A percentile compares a stretch with the other conserved stretches of the same genome.
Conservation (phyloP, 2,888 invertebrate species). For the Sussaba pulchella region DNA sequence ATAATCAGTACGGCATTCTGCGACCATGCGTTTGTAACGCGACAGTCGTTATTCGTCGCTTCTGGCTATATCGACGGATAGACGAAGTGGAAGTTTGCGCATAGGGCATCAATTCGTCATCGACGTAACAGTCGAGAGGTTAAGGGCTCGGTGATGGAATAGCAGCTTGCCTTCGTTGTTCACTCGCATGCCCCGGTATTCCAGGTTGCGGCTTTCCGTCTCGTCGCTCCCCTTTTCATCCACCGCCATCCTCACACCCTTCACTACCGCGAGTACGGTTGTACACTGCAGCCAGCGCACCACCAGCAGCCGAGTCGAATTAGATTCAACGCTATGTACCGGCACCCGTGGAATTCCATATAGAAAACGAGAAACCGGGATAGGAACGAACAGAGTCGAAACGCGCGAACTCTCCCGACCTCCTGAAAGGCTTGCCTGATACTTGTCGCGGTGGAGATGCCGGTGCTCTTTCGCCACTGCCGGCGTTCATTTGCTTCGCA, state of each 20-base stretch:
- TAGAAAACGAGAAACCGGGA: constrained; percentile 68
- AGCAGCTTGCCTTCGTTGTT: constrained; percentile 11
- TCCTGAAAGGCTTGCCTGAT: constrained; percentile 49
- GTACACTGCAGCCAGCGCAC: not conserved
- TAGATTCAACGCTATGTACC: constrained; percentile 70
- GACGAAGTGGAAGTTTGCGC: no score
- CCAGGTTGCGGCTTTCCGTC: constrained; percentile 24
- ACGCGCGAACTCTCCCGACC: constrained; percentile 27
- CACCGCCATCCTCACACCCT: constrained; percentile 5
- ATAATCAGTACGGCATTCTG: not conserved
- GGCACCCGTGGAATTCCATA: constrained; percentile 74
- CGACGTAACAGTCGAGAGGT: not conserved
- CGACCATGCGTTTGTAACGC: not conserved
- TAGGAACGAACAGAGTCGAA: constrained; percentile 19
- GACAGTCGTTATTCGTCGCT: not conserved
- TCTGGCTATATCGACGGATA: not conserved
- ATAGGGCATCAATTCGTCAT: constrained; percentile 18
- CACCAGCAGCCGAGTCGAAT: constrained; percentile 65
- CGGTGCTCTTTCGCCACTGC: constrained; percentile 25
- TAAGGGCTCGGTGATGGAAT: constrained; percentile 12
- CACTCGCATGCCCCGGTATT: constrained; percentile 26
- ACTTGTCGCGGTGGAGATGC: constrained; percentile 44
- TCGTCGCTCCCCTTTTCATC: constrained; percentile 34
- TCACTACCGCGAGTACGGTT: constrained; percentile 1
- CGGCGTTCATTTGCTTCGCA: constrained; percentile 51